Evolutionary conservation across 2,113 vertebrate species (phyloP), one percentile per base, ranked within the genome.

Genomic region (Mohoua ochrocephala): DNA sequence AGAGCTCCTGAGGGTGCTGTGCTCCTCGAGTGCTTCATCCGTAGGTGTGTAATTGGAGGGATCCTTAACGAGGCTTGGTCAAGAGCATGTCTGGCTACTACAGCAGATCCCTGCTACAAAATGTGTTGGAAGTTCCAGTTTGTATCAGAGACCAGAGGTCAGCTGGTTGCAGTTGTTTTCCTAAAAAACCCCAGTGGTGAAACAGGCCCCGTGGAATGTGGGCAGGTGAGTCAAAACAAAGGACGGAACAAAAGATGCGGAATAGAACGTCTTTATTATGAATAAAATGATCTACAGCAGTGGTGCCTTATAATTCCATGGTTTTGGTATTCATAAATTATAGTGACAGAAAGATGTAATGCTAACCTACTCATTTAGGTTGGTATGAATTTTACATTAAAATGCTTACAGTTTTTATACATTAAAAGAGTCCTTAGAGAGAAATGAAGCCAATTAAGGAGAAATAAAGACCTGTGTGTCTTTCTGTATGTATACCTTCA

Each of bases 361-460:
- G 54, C 73, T 83, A 54, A 91, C 78, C 80, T 71, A 33, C 88
- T 95, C 60, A 52, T 91, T 91, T 87, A 93, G 70, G 54, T 83
- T 74, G 45, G 28, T 70, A 44, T 21, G 68, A 92, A 73, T 95
- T 88, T 91, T 87, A 85, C 70, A 90, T 93, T 75, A 61, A 97
- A 93, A 86, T 82, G 56, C 52, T 87, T 94, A 84, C 50, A 53
- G 47, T 60, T 97, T 93, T 91, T 93, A 78, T 93, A 87, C 70
- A 33, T 94, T 94, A 73, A 54, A 86, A 93, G 77, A 68, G 42
- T 57, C 70, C 82, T 95, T 73, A 69, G 74, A 92, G 91, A 87
- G 81, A 91, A 82, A 76, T 83, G 67, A 96, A 95, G 90, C 90
- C 67, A 88, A 75, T 93, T 95, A 96, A 88, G 52, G 82, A 86